phyloP scores from a whole-genome alignment of 2,113 vertebrate genomes.

The Corythaixoides concolor region DNA sequence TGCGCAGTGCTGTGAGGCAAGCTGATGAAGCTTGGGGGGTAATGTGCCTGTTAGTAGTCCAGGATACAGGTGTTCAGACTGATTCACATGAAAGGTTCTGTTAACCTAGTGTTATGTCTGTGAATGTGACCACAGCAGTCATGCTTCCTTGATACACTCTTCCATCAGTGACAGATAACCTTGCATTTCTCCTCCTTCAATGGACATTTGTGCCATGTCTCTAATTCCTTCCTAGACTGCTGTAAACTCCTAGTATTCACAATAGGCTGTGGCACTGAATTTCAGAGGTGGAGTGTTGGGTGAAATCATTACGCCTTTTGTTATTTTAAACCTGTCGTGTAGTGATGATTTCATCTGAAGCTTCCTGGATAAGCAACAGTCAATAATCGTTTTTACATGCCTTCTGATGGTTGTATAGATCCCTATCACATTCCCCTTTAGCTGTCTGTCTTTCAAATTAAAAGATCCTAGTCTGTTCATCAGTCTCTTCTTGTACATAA shows the following conservation, averaged over 20 bases:
- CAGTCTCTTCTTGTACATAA: background rate
- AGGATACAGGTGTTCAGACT: background rate
- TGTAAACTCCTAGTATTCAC: background rate
- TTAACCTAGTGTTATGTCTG: background rate
- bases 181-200: background rate
- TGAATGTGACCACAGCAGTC: background rate
- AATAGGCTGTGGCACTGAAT: background rate
- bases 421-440: background rate
- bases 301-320: background rate
- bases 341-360: background rate
- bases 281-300: background rate
- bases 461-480: background rate
- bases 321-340: background rate
- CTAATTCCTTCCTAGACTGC: background rate
- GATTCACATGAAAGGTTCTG: background rate
- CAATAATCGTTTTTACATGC: background rate
- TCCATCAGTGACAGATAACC: background rate
- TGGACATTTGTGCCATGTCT: background rate
- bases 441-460: background rate
- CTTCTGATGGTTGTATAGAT: background rate
- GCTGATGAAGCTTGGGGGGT: background rate
- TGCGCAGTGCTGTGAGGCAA: background rate
- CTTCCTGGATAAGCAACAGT: background rate
- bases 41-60: background rate
- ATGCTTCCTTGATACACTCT: background rate